Conservation (phyloP, 1,140 invertebrate species). For the Aphaenogaster ashmeadi region DNA sequence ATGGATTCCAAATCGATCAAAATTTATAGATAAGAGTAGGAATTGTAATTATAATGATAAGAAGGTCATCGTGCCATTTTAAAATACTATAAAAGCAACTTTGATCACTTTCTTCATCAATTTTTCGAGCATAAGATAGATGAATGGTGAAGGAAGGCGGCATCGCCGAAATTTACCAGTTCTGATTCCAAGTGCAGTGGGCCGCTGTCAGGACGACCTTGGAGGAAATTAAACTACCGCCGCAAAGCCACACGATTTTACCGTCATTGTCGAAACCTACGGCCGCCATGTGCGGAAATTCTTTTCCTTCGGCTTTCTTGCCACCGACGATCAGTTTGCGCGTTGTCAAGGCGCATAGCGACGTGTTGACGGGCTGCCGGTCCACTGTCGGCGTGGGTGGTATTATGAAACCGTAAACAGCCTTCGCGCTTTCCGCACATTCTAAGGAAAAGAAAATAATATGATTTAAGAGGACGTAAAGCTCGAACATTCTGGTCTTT, state of each 20-base stretch:
- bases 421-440: slow-evolving; percentile 80
- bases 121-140: background rate
- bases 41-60: background rate
- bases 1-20: background rate
- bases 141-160: background rate
- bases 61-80: background rate
- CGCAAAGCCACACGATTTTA: slow-evolving; percentile 82
- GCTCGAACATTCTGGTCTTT: background rate
- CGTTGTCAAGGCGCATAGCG: slow-evolving; percentile 77
- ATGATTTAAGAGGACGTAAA: background rate
- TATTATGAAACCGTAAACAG: slow-evolving; percentile 72
- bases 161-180: slow-evolving; percentile 72
- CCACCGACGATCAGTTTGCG: slow-evolving; percentile 85
- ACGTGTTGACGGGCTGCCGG: slow-evolving; percentile 74
- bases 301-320: slow-evolving; percentile 79
- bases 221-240: slow-evolving; percentile 87
- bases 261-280: slow-evolving; percentile 72
- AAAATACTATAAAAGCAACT: background rate
- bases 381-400: slow-evolving; percentile 69
- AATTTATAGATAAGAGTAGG: background rate
- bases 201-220: slow-evolving; percentile 87
- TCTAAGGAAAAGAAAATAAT: slow-evolving; percentile 70
- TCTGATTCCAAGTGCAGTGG: slow-evolving; percentile 82
- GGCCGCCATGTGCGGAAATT: slow-evolving; percentile 86
- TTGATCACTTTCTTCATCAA: background rate